phyloP scores from a whole-genome alignment of 2,113 vertebrate species.

The Rousettus leschenaultii region DNA sequence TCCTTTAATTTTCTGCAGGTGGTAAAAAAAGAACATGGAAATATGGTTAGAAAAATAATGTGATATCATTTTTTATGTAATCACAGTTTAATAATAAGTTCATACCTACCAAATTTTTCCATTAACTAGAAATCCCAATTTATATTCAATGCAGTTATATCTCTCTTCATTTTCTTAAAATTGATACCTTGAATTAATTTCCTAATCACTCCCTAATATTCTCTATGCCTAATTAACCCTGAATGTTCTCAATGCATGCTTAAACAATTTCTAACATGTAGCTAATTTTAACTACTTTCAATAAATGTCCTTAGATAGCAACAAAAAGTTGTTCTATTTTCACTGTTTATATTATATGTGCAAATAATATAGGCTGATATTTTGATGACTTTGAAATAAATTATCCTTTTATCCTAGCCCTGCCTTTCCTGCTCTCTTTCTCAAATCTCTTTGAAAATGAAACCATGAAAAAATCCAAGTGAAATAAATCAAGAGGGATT shows the following conservation, averaged over 20 bases:
- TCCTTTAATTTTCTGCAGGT: background rate
- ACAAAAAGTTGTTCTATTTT: background rate
- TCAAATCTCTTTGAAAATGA: background rate
- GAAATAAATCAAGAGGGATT: background rate
- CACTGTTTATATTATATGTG: background rate
- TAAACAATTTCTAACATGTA: conserved; percentile 6
- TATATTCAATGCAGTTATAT: background rate
- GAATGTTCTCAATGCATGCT: background rate
- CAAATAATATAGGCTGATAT: background rate
- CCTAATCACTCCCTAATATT: conserved; percentile 48
- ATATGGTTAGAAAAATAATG: background rate
- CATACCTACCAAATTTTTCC: background rate
- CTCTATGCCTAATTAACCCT: conserved; percentile 18
- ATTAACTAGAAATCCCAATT: conserved; percentile 1
- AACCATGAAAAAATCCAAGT: background rate
- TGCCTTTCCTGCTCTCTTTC: background rate
- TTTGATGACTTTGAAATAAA: background rate
- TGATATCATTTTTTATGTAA: background rate
- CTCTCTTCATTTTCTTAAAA: conserved; percentile 15
- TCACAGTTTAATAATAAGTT: background rate
- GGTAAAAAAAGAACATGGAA: background rate
- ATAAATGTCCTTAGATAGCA: background rate
- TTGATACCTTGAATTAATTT: conserved; percentile 19
- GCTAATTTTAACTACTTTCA: conserved; percentile 2
- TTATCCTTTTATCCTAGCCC: background rate